Evolutionary conservation across 2,888 invertebrate genomes (phyloP).

Genomic region (Oscheius sp.): DNA sequence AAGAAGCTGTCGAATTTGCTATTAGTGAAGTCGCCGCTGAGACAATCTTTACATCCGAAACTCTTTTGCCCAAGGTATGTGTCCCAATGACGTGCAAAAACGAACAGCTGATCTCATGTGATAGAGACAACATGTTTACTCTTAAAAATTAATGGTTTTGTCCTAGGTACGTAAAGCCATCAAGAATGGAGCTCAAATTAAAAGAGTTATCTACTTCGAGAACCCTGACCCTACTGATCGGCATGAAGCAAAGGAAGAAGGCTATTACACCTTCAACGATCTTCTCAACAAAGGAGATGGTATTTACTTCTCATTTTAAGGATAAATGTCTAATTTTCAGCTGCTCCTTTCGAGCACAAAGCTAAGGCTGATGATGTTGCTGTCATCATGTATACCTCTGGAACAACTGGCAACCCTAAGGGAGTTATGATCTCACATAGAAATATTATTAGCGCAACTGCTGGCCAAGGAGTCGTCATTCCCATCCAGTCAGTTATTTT

Average conservation of each 20-base stretch:
- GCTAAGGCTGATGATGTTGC: slow-evolving; percentile 84
- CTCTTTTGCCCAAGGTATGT: slow-evolving; percentile 75
- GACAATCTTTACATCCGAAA: slow-evolving; percentile 89
- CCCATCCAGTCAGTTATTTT: slow-evolving; percentile 69
- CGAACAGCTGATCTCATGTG: slow-evolving; percentile 17
- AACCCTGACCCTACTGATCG: slow-evolving; percentile 50
- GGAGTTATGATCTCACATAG: slow-evolving; percentile 73
- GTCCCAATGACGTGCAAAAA: background rate
- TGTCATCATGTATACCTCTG: slow-evolving; percentile 98
- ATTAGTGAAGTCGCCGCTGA: slow-evolving; percentile 95
- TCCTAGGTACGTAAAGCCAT: slow-evolving; percentile 57
- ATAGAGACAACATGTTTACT: slow-evolving; percentile 15
- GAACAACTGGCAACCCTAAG: slow-evolving; percentile 82
- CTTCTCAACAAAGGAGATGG: slow-evolving; percentile 54
- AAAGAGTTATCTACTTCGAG: slow-evolving; percentile 64
- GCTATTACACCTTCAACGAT: slow-evolving; percentile 56
- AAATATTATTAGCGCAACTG: slow-evolving; percentile 73
- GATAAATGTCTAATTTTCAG: slow-evolving; percentile 32
- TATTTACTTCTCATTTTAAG: slow-evolving; percentile 21
- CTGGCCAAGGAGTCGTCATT: slow-evolving; percentile 72
- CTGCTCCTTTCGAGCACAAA: slow-evolving; percentile 66
- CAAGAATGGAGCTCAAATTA: slow-evolving; percentile 57
- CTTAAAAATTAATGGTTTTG: background rate
- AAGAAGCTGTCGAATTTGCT: slow-evolving; percentile 94
- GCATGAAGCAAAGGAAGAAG: slow-evolving; percentile 40